Conservation (phyloP, 2,113 vertebrate genomes). For the Galeopterus variegatus region DNA sequence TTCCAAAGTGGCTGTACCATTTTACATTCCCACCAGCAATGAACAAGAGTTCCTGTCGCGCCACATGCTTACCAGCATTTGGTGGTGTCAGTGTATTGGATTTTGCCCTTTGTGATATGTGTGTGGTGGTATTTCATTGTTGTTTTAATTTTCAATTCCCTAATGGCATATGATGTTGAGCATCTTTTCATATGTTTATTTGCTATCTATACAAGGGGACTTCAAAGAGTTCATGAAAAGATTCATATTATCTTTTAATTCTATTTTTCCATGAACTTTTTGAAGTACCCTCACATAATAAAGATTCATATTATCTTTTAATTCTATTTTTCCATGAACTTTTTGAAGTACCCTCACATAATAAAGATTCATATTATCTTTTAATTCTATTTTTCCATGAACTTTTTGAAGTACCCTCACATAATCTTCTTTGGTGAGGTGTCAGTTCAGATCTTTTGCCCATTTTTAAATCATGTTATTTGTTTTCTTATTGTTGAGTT, state of each 20-base stretch:
- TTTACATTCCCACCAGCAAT: background rate
- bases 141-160: background rate
- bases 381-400: too few species aligned
- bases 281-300: background rate
- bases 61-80: background rate
- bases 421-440: background rate
- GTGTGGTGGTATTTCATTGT: background rate
- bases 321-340: too few species aligned
- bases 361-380: too few species aligned
- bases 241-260: too few species aligned
- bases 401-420: too few species aligned
- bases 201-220: background rate
- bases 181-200: background rate
- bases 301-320: too few species aligned
- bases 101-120: background rate
- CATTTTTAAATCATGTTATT: slow-evolving; percentile 26
- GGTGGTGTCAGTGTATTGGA: background rate
- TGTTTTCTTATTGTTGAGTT: slow-evolving; percentile 39
- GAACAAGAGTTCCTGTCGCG: background rate
- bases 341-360: too few species aligned
- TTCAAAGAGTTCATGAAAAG: too few species aligned
- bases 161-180: background rate
- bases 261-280: too few species aligned
- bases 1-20: background rate
- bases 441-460: background rate